phyloP scores from a whole-genome alignment of 2,888 invertebrate genomes.

The Eledone cirrhosa region DNA sequence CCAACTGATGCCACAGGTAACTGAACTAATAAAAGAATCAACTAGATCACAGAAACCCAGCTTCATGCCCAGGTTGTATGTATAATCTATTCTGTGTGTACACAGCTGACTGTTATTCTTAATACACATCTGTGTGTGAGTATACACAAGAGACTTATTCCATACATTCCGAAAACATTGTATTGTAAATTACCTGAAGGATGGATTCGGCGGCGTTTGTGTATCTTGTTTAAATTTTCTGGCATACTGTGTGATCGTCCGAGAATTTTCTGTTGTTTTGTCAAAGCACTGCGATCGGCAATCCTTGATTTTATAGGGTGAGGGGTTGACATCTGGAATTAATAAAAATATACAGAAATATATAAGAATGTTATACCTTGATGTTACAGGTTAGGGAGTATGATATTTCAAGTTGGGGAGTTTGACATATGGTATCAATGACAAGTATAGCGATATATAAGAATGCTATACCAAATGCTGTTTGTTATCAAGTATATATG shows the following conservation, averaged over 20 bases:
- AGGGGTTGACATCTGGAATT: slow-evolving; percentile 61
- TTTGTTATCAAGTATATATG: no score
- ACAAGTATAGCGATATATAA: not conserved
- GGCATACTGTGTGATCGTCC: slow-evolving; percentile 65
- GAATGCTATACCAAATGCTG: no score
- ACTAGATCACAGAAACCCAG: no score
- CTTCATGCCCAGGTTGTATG: no score
- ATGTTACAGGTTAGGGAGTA: no score
- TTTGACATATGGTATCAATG: slow-evolving; percentile 57
- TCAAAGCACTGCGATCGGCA: slow-evolving; percentile 39
- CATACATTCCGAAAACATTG: not conserved
- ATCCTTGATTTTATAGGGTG: slow-evolving; percentile 59
- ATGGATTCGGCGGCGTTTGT: slow-evolving; percentile 38
- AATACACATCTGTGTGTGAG: no score
- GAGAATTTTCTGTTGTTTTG: slow-evolving; percentile 38
- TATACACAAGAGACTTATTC: no score
- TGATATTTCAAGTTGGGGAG: slow-evolving; percentile 61
- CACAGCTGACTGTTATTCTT: no score
- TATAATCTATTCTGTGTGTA: no score
- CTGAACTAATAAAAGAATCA: no score
- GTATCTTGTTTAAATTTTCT: slow-evolving; percentile 61
- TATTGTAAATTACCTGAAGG: slow-evolving; percentile 13
- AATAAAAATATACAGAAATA: not conserved
- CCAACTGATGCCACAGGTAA: no score
- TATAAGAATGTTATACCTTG: no score